These are phyloP conservation scores for Mechanitis mazaeus DNA, from an alignment of 2,888 invertebrate genomes.

Conservation along the genomic window DNA sequence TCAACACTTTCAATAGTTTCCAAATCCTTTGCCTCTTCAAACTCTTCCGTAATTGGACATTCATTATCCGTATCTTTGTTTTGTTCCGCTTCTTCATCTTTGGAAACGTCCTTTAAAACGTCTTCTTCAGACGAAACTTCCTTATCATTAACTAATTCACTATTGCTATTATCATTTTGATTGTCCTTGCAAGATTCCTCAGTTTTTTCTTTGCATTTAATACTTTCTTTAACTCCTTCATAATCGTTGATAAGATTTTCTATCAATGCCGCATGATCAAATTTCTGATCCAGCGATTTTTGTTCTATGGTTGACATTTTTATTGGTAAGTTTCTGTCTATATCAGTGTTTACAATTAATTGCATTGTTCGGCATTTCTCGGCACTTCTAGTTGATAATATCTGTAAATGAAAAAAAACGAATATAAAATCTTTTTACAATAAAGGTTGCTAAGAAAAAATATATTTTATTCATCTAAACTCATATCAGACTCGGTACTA, in stretches of 20 bases:
- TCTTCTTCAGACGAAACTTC: slow-evolving; percentile 22
- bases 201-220: slow-evolving; percentile 37
- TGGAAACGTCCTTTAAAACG: slow-evolving; percentile 21
- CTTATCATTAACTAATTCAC: slow-evolving; percentile 21
- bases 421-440: neutral
- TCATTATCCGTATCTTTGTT: slow-evolving; percentile 12
- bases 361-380: slow-evolving; percentile 66
- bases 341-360: slow-evolving; percentile 57
- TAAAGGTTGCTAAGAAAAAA: too few relatives aligned
- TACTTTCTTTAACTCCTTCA: slow-evolving; percentile 27
- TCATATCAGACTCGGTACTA: too few relatives aligned
- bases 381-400: slow-evolving; percentile 27
- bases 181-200: slow-evolving; percentile 17
- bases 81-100: slow-evolving; percentile 6
- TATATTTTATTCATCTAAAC: too few relatives aligned
- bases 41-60: slow-evolving; percentile 14
- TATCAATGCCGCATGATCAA: slow-evolving; percentile 34
- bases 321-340: slow-evolving; percentile 41
- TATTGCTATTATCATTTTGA: slow-evolving; percentile 22
- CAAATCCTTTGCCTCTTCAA: slow-evolving; percentile 10
- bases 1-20: slow-evolving; percentile 11
- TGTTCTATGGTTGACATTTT: slow-evolving; percentile 54
- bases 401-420: slow-evolving; percentile 42
- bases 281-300: slow-evolving; percentile 41
- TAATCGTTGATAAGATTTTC: slow-evolving; percentile 36